Percentiles rank a stretch among this genome's conserved stretches.
These are phyloP conservation scores for Zophobas morio DNA, from an alignment of 1,140 invertebrate species.

Conservation along the genomic window DNA sequence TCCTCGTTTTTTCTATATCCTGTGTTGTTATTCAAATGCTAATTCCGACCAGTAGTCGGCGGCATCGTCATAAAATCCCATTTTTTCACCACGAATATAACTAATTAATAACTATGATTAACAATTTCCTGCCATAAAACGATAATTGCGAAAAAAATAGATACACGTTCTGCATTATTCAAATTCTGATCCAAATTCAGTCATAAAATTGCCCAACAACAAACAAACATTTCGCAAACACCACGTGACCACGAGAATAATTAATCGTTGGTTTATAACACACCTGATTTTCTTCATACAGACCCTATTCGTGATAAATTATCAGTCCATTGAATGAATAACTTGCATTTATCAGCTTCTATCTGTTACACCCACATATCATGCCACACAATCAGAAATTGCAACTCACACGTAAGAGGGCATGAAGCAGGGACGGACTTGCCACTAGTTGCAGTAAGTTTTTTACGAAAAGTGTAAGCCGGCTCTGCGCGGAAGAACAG, in stretches of 20 bases:
- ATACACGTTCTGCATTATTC: slow-evolving; percentile 8
- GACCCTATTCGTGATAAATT: slow-evolving; percentile 52
- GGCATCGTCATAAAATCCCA: no score
- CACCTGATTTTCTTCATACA: slow-evolving; percentile 43
- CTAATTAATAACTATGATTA: no score
- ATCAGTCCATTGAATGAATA: slow-evolving; percentile 49
- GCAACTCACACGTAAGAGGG: slow-evolving; percentile 44
- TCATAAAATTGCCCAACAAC: slow-evolving; percentile 32
- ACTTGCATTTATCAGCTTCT: slow-evolving; percentile 50
- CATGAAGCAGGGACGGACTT: slow-evolving; percentile 9
- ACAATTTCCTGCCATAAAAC: no score
- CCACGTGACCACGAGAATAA: slow-evolving; percentile 30
- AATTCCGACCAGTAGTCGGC: no score
- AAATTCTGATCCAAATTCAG: slow-evolving; percentile 26
- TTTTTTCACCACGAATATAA: no score
- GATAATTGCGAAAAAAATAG: no score
- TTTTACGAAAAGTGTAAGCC: not conserved
- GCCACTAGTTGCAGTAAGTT: not conserved
- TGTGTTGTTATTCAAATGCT: no score
- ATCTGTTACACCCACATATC: slow-evolving; percentile 54
- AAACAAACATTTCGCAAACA: slow-evolving; percentile 34
- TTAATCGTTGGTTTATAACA: slow-evolving; percentile 43
- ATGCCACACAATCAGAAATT: slow-evolving; percentile 52
- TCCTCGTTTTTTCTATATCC: no score
- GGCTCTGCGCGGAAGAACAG: not conserved